These are phyloP conservation scores for Tetramorium bicarinatum DNA, from an alignment of 2,888 invertebrate species.

Conservation along the genomic window DNA sequence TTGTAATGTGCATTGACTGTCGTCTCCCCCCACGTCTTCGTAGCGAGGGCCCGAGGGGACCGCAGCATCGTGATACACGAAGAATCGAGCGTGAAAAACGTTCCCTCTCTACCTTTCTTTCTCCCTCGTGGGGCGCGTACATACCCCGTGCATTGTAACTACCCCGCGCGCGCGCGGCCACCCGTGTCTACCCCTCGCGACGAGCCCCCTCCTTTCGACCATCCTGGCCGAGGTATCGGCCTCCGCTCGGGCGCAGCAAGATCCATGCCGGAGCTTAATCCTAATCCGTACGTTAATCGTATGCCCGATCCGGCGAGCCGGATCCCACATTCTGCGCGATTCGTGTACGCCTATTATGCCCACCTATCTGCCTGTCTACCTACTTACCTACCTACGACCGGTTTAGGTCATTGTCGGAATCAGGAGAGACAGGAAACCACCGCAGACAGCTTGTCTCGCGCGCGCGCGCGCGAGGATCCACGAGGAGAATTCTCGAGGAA, in stretches of 20 bases:
- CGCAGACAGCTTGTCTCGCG: neutral
- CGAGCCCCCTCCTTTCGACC: conserved; percentile 25
- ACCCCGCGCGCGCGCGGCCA: conserved; percentile 28
- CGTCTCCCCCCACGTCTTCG: conserved; percentile 59
- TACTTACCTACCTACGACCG: conserved; percentile 43
- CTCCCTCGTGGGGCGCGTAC: conserved; percentile 58
- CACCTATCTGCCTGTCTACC: conserved; percentile 24
- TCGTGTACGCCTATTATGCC: conserved; percentile 30
- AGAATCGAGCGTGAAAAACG: conserved; percentile 79
- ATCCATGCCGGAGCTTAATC: conserved; percentile 81
- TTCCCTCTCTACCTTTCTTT: conserved; percentile 26
- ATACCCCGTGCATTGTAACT: conserved; percentile 67
- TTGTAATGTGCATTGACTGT: conserved; percentile 82
- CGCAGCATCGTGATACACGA: conserved; percentile 72
- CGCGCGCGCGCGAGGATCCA: neutral
- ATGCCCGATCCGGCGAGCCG: conserved; percentile 77
- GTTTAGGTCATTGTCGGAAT: conserved; percentile 61
- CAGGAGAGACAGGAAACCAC: conserved; percentile 6
- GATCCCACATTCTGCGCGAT: conserved; percentile 65
- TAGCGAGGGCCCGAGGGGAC: conserved; percentile 56
- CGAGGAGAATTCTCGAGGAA: conserved; percentile 7
- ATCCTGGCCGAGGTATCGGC: conserved; percentile 39
- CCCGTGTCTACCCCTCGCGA: conserved; percentile 31
- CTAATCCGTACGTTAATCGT: conserved; percentile 86
- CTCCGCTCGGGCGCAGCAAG: conserved; percentile 71